A percentile compares a stretch with the other conserved stretches of the same genome.
phyloP scores from a whole-genome alignment of 2,888 invertebrate genomes.

The Aporophyla lueneburgensis region DNA sequence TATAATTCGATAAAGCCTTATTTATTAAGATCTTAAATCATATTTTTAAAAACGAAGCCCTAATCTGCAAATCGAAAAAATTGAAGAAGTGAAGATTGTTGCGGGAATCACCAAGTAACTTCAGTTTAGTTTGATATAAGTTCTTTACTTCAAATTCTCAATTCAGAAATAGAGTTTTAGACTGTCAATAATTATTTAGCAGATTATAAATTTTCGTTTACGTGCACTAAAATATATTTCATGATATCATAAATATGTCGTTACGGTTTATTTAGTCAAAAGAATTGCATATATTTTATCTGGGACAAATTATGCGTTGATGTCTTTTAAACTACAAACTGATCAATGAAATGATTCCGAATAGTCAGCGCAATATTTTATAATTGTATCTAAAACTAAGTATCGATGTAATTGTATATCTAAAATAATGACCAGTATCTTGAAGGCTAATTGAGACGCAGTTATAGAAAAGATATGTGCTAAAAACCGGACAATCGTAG shows the following conservation, averaged over 20 bases:
- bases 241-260: too few species aligned
- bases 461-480: background rate
- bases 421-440: background rate
- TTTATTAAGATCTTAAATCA: too few species aligned
- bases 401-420: background rate
- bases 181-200: background rate
- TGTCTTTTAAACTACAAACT: slow-evolving; percentile 23
- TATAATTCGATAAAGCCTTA: too few species aligned
- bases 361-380: background rate
- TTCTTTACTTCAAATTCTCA: too few species aligned
- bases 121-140: too few species aligned
- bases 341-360: background rate
- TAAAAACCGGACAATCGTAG: background rate
- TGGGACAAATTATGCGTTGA: slow-evolving; percentile 20
- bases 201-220: background rate
- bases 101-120: too few species aligned
- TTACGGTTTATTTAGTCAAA: background rate
- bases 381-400: background rate
- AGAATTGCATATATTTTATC: background rate
- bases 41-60: too few species aligned
- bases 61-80: too few species aligned
- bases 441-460: background rate
- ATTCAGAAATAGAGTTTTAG: background rate
- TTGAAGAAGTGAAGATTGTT: too few species aligned
- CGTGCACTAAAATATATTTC: background rate